Evolutionary conservation across 2,113 vertebrate species (phyloP).

Genomic region (Sminthopsis crassicaudata): DNA sequence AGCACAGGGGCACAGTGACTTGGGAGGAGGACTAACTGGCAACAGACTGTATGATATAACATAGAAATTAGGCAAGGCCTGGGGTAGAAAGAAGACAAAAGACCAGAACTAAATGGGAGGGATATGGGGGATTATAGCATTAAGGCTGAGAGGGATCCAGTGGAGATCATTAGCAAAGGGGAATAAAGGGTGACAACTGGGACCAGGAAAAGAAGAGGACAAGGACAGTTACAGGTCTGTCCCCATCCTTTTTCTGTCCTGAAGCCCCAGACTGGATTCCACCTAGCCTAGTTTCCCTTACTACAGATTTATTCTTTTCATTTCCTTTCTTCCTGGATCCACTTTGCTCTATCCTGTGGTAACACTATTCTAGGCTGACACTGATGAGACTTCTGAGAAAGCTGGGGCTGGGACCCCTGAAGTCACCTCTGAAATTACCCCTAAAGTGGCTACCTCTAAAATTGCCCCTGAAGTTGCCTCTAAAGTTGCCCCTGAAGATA

Average conservation of each 20-base stretch:
- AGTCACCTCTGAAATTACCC: rapidly evolving
- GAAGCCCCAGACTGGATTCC: not conserved
- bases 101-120: not conserved
- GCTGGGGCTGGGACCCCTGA: not conserved
- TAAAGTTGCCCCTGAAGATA: no score
- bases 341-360: not conserved
- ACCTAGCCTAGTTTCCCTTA: not conserved
- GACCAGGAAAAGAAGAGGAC: not conserved
- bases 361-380: not conserved
- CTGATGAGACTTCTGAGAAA: not conserved
- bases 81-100: not conserved
- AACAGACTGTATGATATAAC: not conserved
- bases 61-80: not conserved
- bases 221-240: not conserved
- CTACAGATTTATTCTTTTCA: not conserved
- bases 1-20: not conserved
- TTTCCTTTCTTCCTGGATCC: not conserved
- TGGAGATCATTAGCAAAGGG: not conserved
- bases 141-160: not conserved
- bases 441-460: no score
- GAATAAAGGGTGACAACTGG: not conserved
- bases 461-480: not conserved
- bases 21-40: not conserved
- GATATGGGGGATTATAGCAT: not conserved
- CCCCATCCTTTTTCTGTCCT: not conserved